Evolutionary conservation across 1,140 invertebrate species (phyloP).

Genomic region (Xylocopa sonorina): DNA sequence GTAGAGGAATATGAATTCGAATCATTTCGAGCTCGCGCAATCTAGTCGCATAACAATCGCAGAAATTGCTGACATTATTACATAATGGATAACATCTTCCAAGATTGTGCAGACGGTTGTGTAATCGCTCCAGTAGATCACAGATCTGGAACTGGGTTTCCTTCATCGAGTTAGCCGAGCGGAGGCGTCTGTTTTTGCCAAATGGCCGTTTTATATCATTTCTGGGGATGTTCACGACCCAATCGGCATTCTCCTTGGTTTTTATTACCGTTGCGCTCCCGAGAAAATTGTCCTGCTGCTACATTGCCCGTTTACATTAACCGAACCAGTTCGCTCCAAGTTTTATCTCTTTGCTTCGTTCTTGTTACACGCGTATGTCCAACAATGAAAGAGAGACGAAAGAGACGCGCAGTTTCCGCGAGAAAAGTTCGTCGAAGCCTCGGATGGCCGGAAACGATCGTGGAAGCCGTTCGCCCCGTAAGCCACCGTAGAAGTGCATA

Average conservation of each 20-base stretch:
- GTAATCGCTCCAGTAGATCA: neutral
- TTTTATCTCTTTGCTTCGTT: neutral
- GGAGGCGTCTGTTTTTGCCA: neutral
- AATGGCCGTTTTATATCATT: neutral
- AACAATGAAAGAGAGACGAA: neutral
- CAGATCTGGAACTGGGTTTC: neutral
- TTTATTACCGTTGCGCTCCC: neutral
- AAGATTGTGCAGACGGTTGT: neutral
- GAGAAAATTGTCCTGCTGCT: neutral
- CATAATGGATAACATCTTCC: neutral
- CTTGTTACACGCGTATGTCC: too few species aligned
- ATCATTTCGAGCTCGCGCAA: too few species aligned
- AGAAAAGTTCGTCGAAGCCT: neutral
- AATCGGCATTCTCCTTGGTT: neutral
- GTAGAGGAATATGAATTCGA: too few species aligned
- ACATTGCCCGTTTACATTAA: neutral
- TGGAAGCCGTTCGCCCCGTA: conserved; percentile 9
- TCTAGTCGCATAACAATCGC: too few species aligned
- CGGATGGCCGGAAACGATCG: neutral
- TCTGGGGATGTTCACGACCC: neutral
- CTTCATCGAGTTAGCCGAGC: neutral
- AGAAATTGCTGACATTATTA: neutral
- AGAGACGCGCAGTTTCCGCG: neutral
- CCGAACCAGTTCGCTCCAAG: neutral
- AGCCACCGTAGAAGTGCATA: conserved; percentile 48